These are phyloP conservation scores for Scaptomyza tumidula DNA, from an alignment of 2,888 invertebrate species.

Conservation along the genomic window DNA sequence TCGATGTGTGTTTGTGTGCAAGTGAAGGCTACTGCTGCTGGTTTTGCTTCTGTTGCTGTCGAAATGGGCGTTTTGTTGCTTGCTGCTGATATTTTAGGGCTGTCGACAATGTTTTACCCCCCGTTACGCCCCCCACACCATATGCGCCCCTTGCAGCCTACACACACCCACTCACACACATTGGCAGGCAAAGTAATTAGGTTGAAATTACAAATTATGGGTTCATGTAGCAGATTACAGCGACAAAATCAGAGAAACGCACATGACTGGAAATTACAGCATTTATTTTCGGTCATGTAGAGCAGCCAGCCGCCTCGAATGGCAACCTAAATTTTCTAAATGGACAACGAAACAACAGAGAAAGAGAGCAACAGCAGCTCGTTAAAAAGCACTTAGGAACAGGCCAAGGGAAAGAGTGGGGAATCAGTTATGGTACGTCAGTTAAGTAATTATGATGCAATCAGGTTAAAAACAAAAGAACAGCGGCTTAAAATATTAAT, in stretches of 20 bases:
- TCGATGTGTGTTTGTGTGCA: slow-evolving; percentile 22
- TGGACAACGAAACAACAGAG: slow-evolving; percentile 30
- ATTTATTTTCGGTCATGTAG: slow-evolving; percentile 45
- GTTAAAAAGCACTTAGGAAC: slow-evolving; percentile 77
- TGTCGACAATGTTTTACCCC: slow-evolving; percentile 69
- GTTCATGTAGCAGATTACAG: slow-evolving; percentile 79
- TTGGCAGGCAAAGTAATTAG: slow-evolving; percentile 72
- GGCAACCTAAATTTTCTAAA: slow-evolving; percentile 33
- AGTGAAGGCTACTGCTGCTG: slow-evolving; percentile 44
- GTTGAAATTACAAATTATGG: slow-evolving; percentile 81
- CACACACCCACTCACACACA: background rate
- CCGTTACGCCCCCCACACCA: slow-evolving; percentile 22
- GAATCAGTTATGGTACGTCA: slow-evolving; percentile 39
- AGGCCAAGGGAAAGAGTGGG: background rate
- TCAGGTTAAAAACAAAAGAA: slow-evolving; percentile 66
- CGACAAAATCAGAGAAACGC: slow-evolving; percentile 69
- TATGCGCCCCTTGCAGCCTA: background rate
- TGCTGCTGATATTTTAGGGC: slow-evolving; percentile 75
- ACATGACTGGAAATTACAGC: slow-evolving; percentile 63
- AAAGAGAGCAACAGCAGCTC: slow-evolving; percentile 49
- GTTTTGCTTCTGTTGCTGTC: slow-evolving; percentile 25
- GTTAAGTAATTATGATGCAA: slow-evolving; percentile 76
- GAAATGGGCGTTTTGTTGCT: slow-evolving; percentile 74
- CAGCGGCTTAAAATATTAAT: slow-evolving; percentile 55
- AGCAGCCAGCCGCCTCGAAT: slow-evolving; percentile 6